A percentile compares a stretch with the other conserved stretches of the same genome.
Evolutionary conservation across 2,113 vertebrate species (phyloP).

Genomic region (western clawed frog (Xenopus tropicalis)): DNA sequence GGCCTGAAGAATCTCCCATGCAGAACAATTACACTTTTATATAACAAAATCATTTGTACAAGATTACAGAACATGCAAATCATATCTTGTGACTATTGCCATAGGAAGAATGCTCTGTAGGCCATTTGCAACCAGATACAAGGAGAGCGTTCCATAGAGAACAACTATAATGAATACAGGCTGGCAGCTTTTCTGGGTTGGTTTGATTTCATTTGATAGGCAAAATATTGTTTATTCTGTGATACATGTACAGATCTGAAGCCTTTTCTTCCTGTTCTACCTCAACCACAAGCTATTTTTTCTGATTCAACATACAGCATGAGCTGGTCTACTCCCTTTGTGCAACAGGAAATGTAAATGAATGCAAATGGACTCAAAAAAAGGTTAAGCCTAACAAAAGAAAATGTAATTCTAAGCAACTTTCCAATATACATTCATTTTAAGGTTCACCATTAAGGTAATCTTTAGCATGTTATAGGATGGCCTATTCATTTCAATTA

Average conservation of each 20-base stretch:
- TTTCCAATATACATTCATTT: too few species aligned
- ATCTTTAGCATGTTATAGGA: too few species aligned
- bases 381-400: too few species aligned
- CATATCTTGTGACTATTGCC: too few species aligned
- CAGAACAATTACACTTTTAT: too few species aligned
- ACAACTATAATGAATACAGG: neutral
- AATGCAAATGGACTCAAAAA: neutral
- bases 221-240: conserved; percentile 23
- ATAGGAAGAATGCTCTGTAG: too few species aligned
- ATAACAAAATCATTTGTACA: too few species aligned
- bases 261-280: conserved; percentile 38
- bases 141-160: conserved; percentile 1
- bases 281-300: conserved; percentile 31
- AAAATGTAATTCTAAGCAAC: neutral
- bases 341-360: conserved; percentile 35
- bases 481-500: too few species aligned
- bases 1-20: too few species aligned
- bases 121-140: neutral
- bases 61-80: too few species aligned
- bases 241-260: conserved; percentile 19
- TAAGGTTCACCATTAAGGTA: too few species aligned
- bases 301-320: conserved; percentile 22
- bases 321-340: conserved; percentile 4
- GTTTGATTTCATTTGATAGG: conserved; percentile 20
- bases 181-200: conserved; percentile 5